Base-by-base conservation (phyloP, 2,113 vertebrate species). In the Chascanopsetta lugubris region DNA sequence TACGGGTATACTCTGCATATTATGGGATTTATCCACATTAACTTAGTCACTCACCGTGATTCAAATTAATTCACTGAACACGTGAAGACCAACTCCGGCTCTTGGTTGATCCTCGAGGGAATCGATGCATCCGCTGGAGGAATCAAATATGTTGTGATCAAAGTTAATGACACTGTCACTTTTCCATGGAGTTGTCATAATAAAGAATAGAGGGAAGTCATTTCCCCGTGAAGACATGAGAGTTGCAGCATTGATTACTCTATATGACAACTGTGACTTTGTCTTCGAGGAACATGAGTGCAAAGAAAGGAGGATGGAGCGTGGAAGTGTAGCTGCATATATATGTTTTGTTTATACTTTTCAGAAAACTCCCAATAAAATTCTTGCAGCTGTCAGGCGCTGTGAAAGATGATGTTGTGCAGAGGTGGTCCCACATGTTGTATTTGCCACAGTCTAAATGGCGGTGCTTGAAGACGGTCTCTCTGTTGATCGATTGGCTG, bases 401-500 rank as follows among this genome's bases (percentile, higher is more conserved):
- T 27, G 7, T 59, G 29, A 50, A 56, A 18, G 40, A 42, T 47
- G 12, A 20, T 46, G 3, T 22, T 49, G 25, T 64, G 6, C 13
- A 1, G 32, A 58, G 22, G 12, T 30, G 13, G 24, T 68, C 58
- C 47, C 13, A 26, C 22, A 8, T 15, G 54, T 62, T 70, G 32
- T 46, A 40, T 76, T 57, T 32, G 47, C 40, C 32, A 45, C 40
- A 58, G 45, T 60, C 48, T 68, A 68, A 73, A 12, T 18, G 17
- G 58, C 30, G 20, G 45, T 45, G 27, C 29, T 22, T 22, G 47
- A 46, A 57, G 29, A 34, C 11, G 45, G n/a, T 38, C 54, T 53
- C 15, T 11, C 18, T 58, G 53, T 71, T 77, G 70, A 87, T 72
- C 32, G 76, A 83, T 70, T 20, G 47, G 45, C 50, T 72, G 72